phyloP scores from a whole-genome alignment of 2,888 invertebrate species.

The Drymonia ruficornis region DNA sequence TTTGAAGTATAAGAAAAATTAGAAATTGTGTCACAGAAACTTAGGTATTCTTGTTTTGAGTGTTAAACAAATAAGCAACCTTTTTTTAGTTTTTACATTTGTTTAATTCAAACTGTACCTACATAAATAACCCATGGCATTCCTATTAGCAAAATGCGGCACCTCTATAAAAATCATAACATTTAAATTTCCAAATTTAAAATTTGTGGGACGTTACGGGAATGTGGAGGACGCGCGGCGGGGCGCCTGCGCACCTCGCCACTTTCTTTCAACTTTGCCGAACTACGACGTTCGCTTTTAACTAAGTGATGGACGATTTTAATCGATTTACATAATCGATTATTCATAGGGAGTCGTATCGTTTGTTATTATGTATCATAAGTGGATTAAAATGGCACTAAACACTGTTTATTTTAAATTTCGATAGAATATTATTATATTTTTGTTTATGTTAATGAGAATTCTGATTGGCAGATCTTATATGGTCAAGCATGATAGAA shows the following conservation, averaged over 20 bases:
- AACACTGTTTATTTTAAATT: conserved; percentile 59
- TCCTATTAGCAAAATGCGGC: not conserved
- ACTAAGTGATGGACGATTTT: conserved; percentile 46
- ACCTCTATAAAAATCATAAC: conserved; percentile 1
- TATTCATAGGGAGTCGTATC: conserved; percentile 35
- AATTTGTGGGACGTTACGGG: conserved; percentile 56
- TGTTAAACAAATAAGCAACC: too few species aligned
- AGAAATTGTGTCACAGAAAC: too few species aligned
- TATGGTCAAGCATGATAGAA: too few species aligned
- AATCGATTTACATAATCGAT: conserved; percentile 45
- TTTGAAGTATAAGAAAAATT: too few species aligned
- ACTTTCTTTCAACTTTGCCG: conserved; percentile 75
- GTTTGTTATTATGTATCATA: conserved; percentile 2
- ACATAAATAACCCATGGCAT: too few species aligned
- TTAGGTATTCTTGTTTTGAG: too few species aligned
- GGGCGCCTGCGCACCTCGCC: conserved; percentile 62
- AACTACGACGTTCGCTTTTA: conserved; percentile 40
- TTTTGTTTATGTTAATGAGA: too few species aligned
- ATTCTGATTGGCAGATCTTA: too few species aligned
- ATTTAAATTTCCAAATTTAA: conserved; percentile 50
- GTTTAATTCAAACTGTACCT: too few species aligned
- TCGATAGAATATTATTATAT: conserved; percentile 10
- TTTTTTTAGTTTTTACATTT: too few species aligned
- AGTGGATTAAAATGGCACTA: conserved; percentile 35
- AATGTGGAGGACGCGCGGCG: conserved; percentile 65